Percentiles rank a stretch among this genome's conserved stretches.
Conservation (phyloP, 2,888 invertebrate species). For the Disparrhopalites patrizii region DNA sequence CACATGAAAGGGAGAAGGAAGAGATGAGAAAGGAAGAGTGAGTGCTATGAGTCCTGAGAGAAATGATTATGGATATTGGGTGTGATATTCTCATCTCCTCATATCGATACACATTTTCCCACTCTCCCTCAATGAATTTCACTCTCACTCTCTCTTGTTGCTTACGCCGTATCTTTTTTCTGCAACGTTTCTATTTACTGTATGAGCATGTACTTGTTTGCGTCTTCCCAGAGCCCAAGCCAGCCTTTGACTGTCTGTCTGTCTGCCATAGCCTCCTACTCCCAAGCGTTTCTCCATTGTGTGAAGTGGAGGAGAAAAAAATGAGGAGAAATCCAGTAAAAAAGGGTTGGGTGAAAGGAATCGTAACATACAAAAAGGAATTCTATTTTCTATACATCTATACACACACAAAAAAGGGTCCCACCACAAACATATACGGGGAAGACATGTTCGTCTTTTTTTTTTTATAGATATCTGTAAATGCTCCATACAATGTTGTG, state of each 20-base stretch:
- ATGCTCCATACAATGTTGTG: background rate
- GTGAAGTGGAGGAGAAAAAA: background rate
- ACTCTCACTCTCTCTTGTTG: background rate
- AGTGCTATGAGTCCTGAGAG: slow-evolving; percentile 8
- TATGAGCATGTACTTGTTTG: no score
- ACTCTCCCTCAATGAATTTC: no score
- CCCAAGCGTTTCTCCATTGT: background rate
- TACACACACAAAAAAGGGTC: no score
- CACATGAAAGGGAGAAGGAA: background rate
- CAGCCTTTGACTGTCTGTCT: no score
- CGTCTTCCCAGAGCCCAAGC: no score
- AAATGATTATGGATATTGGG: slow-evolving; percentile 33
- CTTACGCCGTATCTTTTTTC: slow-evolving; percentile 10
- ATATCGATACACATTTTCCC: slow-evolving; percentile 15
- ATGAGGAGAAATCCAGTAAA: no score
- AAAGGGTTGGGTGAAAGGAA: background rate
- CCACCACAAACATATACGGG: background rate
- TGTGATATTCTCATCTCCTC: slow-evolving; percentile 17
- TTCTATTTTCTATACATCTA: no score
- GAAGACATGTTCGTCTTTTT: background rate
- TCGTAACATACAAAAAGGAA: background rate
- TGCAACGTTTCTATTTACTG: no score
- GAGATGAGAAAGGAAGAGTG: background rate
- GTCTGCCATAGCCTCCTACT: background rate
- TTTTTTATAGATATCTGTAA: no score